Evolutionary conservation across 2,113 vertebrate species (phyloP).

Genomic region (Pseudonaja textilis): DNA sequence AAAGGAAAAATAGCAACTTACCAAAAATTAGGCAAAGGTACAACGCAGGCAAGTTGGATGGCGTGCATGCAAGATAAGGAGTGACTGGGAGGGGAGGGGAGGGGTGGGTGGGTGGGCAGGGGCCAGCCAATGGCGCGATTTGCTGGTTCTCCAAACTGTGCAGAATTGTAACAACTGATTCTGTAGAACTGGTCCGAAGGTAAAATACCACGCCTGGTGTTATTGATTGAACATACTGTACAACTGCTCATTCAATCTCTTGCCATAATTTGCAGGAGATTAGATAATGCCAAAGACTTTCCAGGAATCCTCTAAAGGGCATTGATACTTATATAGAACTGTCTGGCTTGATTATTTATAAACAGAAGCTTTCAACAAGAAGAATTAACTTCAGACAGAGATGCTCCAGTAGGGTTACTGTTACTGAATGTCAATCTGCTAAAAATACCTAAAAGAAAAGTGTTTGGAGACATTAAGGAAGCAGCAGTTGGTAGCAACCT

Average conservation of each 20-base stretch:
- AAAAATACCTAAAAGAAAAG: constrained; percentile 8
- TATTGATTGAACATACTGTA: not conserved
- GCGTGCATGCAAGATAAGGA: no score
- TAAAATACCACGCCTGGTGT: not conserved
- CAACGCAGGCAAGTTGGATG: no score
- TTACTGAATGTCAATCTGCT: not conserved
- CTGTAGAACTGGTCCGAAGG: no score
- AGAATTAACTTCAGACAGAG: not conserved
- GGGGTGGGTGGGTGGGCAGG: no score
- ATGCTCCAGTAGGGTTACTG: not conserved
- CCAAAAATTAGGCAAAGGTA: no score
- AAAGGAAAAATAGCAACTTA: no score
- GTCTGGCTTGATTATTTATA: not conserved
- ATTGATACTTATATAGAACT: not conserved
- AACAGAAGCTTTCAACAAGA: not conserved
- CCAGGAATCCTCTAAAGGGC: not conserved
- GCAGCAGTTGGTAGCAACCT: not conserved
- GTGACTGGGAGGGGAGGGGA: no score
- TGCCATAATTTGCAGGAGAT: not conserved
- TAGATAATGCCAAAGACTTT: not conserved
- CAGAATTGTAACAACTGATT: no score
- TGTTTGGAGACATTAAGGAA: constrained; percentile 3
- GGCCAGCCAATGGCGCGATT: no score
- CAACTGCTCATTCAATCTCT: not conserved
- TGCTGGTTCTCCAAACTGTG: no score